Evolutionary conservation across 2,797 vertebrate genomes (phyloP), one percentile per base, ranked within the genome.

Genomic region (Dromococcyx pavoninus): DNA sequence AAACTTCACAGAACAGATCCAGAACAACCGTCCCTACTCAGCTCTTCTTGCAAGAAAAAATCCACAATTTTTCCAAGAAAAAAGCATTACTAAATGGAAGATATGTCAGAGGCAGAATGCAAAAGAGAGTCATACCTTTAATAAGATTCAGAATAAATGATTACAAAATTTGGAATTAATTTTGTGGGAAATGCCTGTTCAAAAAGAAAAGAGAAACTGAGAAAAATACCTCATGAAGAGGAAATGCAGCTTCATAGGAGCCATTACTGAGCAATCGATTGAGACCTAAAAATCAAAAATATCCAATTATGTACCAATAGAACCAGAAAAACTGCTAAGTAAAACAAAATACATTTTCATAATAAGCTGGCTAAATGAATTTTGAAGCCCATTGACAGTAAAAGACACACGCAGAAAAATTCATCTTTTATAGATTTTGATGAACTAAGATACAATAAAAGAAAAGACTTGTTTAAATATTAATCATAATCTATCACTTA

Each of bases 161-260:
- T 85, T 66, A 66, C 17, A 58, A 13, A 61, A 61, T 50, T 65
- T 80, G 78, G 39, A 80, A 69, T 39, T 82, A 1, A 64, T 66
- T 69, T 83, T 43, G 23, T 54, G 75, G 43, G 23, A 88, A 65
- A 81, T 51, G 3, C 41, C 35, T 30, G 19, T 67, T 77, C 19
- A 37, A 70, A 89, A 80, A 48, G 22, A n/a, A 48, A 48, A 43
- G 41, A 33, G 56, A 33, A n/a, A 33, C 10, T 13, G n/a, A 79
- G 50, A 50, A 89, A 89, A 91, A 95, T 99, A 99, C 99, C 99
- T 99, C 99, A 43, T 99, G 99, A 94, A 99, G 98, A 91, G 99
- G 99, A 96, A 99, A 99, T 15, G 99, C 98, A 96, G 99, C 99
- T 97, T 99, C 99, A 88, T 99, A 99, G 70, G 99, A 99, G 96